A percentile compares a stretch with the other conserved stretches of the same genome.
phyloP scores from a whole-genome alignment of 2,888 invertebrate genomes.

The Barypeithes pellucidus region DNA sequence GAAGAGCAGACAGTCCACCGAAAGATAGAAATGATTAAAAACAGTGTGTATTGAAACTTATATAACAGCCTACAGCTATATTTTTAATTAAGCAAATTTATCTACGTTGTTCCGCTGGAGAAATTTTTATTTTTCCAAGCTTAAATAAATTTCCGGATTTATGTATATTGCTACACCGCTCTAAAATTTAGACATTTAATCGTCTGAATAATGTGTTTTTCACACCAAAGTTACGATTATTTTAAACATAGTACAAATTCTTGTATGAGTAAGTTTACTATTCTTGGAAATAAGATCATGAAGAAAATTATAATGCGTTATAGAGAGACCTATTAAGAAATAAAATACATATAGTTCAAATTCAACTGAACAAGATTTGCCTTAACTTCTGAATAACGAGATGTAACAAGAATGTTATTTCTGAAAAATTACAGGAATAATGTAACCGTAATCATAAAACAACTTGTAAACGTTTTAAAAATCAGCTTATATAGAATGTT shows the following conservation, averaged over 20 bases:
- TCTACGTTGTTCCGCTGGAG: conserved; percentile 13
- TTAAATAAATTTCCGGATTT: conserved; percentile 8
- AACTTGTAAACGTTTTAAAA: too few species aligned
- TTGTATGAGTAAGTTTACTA: conserved; percentile 13
- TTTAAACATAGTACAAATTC: conserved; percentile 24
- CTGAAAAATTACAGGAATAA: too few species aligned
- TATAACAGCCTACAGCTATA: conserved; percentile 3
- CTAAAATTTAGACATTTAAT: conserved; percentile 23
- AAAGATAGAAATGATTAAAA: too few species aligned
- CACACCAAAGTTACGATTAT: conserved; percentile 28
- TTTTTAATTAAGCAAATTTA: conserved; percentile 22
- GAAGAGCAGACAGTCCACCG: too few species aligned
- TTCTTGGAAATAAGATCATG: conserved; percentile 15
- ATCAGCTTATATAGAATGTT: too few species aligned
- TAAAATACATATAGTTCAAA: too few species aligned
- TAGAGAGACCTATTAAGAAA: conserved; percentile 1
- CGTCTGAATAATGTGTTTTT: conserved; percentile 29
- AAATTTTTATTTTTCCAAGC: conserved; percentile 20
- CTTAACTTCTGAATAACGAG: too few species aligned
- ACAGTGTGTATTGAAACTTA: too few species aligned
- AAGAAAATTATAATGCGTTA: conserved; percentile 8
- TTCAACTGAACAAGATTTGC: too few species aligned
- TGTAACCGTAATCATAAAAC: too few species aligned
- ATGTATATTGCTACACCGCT: conserved; percentile 5
- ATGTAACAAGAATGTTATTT: too few species aligned